Base-by-base conservation (phyloP, 2,797 vertebrate species). In the Pygocentrus nattereri region DNA sequence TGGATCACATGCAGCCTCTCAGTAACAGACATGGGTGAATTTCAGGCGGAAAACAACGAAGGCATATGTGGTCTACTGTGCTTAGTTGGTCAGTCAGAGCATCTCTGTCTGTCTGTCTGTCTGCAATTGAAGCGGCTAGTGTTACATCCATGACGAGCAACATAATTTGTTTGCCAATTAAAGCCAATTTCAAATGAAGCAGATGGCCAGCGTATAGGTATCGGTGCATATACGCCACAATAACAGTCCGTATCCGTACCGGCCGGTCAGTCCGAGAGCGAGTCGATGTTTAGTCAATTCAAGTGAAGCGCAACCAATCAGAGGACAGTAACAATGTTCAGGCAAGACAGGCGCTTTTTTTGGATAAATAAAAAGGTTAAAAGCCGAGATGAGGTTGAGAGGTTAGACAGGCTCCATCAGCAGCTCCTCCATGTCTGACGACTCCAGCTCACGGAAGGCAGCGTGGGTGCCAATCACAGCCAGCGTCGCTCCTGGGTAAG, bases 401-500 rank as follows among this genome's bases (percentile, higher is more conserved):
- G 77, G 59, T 95, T 91, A 98, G 84, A 98, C 97, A 0, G 96
- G 90, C 85, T 98, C 96, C 97, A 98, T 97, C 84, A 97, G 91
- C 25, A 97, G 94, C 76, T 97, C 96, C 13, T 95, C 95, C 70
- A 94, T 30, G 70, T 95, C 94, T 0, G 93, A 91, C 1, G 80
- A 84, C 83, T 98, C 96, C 49, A 96, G 86, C 87, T 96, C 95
- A 71, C 95, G 96, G 90, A 97, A 96, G 10, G 93, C 96, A 0
- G 97, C 97, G 0, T 98, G 97, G 47, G 96, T 93, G 71, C 97
- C 96, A 19, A 98, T 97, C 87, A 97, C 94, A 73, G 96, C 97
- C 84, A 97, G 90, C 0, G 97, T 97, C 16, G 97, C 97, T 79
- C 97, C 97, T 97, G 91, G 70, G 70, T 74, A 74, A 78, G 59